Conservation (phyloP, 1,140 invertebrate genomes). For the Phocides pigmalion region DNA sequence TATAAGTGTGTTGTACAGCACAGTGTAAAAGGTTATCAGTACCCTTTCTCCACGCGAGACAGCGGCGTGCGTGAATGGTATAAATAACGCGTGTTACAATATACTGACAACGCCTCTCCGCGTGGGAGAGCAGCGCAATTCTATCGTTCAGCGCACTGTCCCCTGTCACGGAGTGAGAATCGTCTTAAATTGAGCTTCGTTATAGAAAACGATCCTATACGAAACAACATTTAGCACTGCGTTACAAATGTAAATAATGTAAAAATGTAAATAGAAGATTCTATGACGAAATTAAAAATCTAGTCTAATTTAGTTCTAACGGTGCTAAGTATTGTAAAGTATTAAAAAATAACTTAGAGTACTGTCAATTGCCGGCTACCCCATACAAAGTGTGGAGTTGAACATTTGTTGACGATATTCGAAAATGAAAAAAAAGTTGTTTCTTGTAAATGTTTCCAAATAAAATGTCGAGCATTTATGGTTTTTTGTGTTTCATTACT, state of each 20-base stretch:
- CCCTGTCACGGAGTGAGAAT: no score
- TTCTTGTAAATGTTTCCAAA: conserved; percentile 83
- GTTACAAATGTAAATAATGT: conserved; percentile 60
- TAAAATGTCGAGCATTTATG: conserved; percentile 80
- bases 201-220: background rate
- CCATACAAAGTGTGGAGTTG: conserved; percentile 61
- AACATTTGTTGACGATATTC: conserved; percentile 51
- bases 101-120: no score
- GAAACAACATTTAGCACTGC: background rate
- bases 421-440: conserved; percentile 49
- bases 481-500: conserved; percentile 60
- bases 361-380: conserved; percentile 53
- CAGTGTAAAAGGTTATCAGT: no score
- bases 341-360: conserved; percentile 52
- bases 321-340: conserved; percentile 80
- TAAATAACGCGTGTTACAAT: no score
- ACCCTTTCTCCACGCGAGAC: no score
- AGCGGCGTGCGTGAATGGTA: no score
- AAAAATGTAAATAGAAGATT: conserved; percentile 71
- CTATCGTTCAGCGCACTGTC: no score
- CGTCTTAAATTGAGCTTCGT: no score
- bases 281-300: conserved; percentile 65
- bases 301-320: conserved; percentile 81
- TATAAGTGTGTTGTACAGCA: no score
- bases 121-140: no score